phyloP scores from a whole-genome alignment of 2,888 invertebrate genomes.

The Serrognathus titanus region DNA sequence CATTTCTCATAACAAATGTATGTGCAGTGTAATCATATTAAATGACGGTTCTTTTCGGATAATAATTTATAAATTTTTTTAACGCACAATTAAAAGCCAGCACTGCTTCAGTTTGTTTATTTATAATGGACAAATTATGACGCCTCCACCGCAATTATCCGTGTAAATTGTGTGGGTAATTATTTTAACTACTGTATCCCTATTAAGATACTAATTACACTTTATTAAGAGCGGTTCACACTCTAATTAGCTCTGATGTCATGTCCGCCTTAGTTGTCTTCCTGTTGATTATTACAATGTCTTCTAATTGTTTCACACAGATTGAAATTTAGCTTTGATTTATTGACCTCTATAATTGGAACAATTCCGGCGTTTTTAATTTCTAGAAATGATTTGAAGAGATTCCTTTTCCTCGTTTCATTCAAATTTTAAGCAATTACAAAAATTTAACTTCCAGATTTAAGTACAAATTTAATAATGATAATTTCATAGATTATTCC shows the following conservation, averaged over 20 bases:
- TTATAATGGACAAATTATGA: conserved; percentile 26
- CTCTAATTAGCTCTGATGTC: conserved; percentile 47
- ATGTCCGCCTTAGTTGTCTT: conserved; percentile 44
- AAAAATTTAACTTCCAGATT: no score
- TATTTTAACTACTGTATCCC: conserved; percentile 52
- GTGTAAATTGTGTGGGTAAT: conserved; percentile 48
- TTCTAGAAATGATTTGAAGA: no score
- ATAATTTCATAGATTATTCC: no score
- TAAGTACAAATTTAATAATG: no score
- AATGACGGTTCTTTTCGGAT: not conserved
- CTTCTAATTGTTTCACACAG: not conserved
- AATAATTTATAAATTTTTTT: not conserved
- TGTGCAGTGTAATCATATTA: not conserved
- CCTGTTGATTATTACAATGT: conserved; percentile 32
- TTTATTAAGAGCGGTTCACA: conserved; percentile 46
- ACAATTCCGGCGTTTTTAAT: no score
- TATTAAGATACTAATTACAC: conserved; percentile 51
- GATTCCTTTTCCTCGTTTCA: no score
- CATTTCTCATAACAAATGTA: not conserved
- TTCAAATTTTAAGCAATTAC: no score
- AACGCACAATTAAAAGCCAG: not conserved
- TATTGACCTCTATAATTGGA: not conserved
- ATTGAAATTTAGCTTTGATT: not conserved
- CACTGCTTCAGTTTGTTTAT: conserved; percentile 14
- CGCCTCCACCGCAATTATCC: conserved; percentile 44